Evolutionary conservation across 2,113 vertebrate species (phyloP).

Genomic region (Acinonyx jubatus): DNA sequence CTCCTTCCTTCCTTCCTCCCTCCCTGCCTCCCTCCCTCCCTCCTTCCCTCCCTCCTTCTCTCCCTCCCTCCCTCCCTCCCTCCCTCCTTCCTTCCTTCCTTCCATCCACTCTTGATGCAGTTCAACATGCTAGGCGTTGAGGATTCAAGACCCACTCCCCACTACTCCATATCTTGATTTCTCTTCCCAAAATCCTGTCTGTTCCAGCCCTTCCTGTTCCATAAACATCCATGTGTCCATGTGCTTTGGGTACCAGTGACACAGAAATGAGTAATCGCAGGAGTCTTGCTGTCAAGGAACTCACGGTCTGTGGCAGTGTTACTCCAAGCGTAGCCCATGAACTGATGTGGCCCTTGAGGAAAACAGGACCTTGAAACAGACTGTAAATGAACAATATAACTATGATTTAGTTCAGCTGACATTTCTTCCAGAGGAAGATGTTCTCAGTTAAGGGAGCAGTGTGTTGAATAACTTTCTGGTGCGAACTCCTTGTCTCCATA

Average conservation of each 20-base stretch:
- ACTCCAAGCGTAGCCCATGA: background rate
- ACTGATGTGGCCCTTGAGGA: background rate
- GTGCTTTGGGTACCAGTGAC: background rate
- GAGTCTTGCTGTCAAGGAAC: background rate
- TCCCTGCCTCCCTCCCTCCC: too few relatives aligned
- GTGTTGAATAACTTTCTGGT: background rate
- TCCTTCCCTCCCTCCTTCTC: background rate
- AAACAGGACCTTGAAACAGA: background rate
- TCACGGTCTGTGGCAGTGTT: background rate
- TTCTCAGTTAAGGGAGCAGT: background rate
- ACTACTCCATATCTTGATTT: background rate
- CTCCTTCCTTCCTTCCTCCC: accelerated
- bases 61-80: too few relatives aligned
- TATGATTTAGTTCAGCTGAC: background rate
- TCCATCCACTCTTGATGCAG: background rate
- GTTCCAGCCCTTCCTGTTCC: background rate
- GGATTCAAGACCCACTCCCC: background rate
- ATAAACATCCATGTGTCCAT: background rate
- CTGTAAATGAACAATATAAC: background rate
- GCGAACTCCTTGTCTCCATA: background rate
- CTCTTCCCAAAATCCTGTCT: background rate
- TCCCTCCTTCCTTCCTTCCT: accelerated
- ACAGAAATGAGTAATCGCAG: background rate
- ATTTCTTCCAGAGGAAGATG: background rate
- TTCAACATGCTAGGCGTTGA: background rate